Base-by-base conservation (phyloP, 2,113 vertebrate genomes). In the Catagonus wagneri region DNA sequence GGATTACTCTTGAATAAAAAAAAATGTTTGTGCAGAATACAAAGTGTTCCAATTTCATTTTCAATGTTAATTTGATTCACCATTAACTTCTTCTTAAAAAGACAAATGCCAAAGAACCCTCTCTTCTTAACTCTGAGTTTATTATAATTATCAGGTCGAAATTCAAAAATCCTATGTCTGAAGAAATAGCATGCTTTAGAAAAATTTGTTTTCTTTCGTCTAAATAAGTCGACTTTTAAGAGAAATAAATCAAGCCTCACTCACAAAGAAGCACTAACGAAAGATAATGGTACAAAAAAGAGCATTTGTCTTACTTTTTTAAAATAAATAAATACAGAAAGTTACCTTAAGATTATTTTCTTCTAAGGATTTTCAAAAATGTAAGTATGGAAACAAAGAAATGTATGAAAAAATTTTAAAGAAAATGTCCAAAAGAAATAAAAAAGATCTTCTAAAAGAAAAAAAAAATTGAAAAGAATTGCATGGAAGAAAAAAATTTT, bases 1-100 rank as follows among this genome's bases (percentile, higher is more conserved):
- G 23, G 11, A 95, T 58, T 93, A 76, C 85, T 34, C 32, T 66
- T 80, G 9, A 95, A 66, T 88, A 87, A 66, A 87, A 58, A 34
- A 3, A 44, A 84, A 60, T 60, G 44, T 72, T 87, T 79, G 83
- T 20, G 2, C 8, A 66, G 1, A 81, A 69, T 23, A 36, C 9
- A n/a, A 9, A 76, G 17, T 36, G 4, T 75, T 85, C 27, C 12
- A 85, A 44, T 79, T 72, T 66, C 17, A 89, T 85, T 80, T 2
- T 60, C 39, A 86, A 34, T 56, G 16, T 17, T 83, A 90, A 83
- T 61, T 89, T 80, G 17, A 13, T 78, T 15, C 32, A 27, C 89
- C 0, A 34, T 50, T 74, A 4, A 83, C 15, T n/a, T 63, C 13
- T 19, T 60, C 22, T 89, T 75, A 84, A 93, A 27, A 91, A 93